phyloP scores from a whole-genome alignment of 2,113 vertebrate genomes.

The Vidua chalybeata region DNA sequence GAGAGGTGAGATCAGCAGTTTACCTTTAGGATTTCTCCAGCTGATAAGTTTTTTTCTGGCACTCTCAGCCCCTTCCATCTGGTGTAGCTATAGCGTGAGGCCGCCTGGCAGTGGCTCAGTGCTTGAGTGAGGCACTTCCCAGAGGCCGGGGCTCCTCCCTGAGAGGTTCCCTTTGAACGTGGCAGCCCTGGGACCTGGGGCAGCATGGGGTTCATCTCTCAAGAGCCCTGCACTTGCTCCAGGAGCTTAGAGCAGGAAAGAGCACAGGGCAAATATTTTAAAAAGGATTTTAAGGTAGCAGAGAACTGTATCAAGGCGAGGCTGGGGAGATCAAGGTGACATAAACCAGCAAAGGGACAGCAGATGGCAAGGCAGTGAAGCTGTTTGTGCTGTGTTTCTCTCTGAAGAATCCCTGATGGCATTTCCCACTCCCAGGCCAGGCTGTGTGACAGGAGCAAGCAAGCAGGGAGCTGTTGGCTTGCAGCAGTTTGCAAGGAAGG shows the following conservation, averaged over 20 bases:
- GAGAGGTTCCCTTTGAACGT: neutral
- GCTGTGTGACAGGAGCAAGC: neutral
- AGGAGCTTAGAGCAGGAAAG: neutral
- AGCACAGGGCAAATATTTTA: neutral
- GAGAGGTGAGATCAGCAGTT: neutral
- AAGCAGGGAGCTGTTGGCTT: neutral
- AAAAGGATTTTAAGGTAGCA: neutral
- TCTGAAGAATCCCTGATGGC: neutral
- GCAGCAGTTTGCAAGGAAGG: neutral
- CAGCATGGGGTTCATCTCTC: neutral
- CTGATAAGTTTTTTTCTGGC: neutral
- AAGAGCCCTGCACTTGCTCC: neutral
- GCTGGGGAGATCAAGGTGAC: neutral
- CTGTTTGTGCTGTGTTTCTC: neutral
- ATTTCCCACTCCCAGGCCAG: neutral
- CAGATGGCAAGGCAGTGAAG: neutral
- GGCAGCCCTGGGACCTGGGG: neutral
- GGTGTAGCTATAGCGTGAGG: rapidly evolving
- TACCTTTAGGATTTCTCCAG: neutral
- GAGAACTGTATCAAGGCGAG: neutral
- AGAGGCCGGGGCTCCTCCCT: neutral
- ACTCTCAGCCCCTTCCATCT: neutral
- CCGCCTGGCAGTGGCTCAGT: neutral
- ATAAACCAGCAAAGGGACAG: neutral
- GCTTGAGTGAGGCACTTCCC: neutral